phyloP scores from a whole-genome alignment of 2,888 invertebrate species.

The Ganaspis brasiliensis region DNA sequence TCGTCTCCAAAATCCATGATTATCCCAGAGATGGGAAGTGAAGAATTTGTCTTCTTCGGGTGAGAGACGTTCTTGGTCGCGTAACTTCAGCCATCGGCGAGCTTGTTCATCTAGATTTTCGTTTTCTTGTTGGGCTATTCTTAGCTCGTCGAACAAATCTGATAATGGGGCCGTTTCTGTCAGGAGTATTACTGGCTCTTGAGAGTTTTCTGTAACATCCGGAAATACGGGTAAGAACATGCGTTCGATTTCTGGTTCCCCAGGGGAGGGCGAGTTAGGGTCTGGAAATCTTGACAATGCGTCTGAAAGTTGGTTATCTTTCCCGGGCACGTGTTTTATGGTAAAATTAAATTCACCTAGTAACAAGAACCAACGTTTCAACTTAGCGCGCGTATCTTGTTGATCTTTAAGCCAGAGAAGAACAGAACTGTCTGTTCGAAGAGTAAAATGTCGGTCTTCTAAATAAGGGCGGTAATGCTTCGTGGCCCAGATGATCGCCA shows the following conservation, averaged over 20 bases:
- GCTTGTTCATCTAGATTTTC: too few relatives aligned
- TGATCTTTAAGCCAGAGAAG: constrained; percentile 15
- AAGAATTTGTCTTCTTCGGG: too few relatives aligned
- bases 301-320: not conserved
- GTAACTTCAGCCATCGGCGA: too few relatives aligned
- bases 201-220: not conserved
- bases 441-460: constrained; percentile 49
- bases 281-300: not conserved
- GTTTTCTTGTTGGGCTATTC: too few relatives aligned
- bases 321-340: not conserved
- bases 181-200: not conserved
- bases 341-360: not conserved
- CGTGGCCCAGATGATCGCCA: constrained; percentile 47
- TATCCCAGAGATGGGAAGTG: too few relatives aligned
- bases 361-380: constrained; percentile 12
- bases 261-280: not conserved
- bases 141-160: too few relatives aligned
- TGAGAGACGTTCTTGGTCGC: too few relatives aligned
- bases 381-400: constrained; percentile 14
- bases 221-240: not conserved
- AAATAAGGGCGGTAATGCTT: constrained; percentile 44
- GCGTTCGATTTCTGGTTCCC: not conserved
- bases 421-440: constrained; percentile 56
- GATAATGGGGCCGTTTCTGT: not conserved
- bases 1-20: too few relatives aligned